Evolutionary conservation across 2,113 vertebrate genomes (phyloP).

Genomic region (Tyto alba): DNA sequence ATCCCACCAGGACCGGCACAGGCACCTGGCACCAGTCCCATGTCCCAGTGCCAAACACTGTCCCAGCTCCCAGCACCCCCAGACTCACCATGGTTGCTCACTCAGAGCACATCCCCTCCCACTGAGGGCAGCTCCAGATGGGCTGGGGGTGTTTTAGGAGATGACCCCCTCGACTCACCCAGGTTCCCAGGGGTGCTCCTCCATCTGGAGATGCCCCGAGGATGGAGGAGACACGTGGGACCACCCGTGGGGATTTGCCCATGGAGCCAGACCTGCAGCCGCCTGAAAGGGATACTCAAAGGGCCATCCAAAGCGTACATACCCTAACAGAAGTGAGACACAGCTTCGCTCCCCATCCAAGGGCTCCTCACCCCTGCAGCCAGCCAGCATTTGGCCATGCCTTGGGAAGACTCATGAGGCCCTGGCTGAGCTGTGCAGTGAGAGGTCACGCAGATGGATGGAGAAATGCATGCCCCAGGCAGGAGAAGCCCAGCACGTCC

Average conservation of each 20-base stretch:
- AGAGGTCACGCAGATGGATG: neutral
- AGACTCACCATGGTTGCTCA: neutral
- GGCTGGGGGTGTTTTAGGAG: neutral
- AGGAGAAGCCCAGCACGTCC: neutral
- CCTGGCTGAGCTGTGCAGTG: neutral
- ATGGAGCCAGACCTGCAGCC: neutral
- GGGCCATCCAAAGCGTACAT: fast-evolving
- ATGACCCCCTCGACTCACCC: neutral
- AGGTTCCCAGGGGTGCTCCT: neutral
- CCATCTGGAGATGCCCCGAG: neutral
- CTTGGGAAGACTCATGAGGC: neutral
- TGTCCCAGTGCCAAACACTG: neutral
- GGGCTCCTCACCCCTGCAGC: neutral
- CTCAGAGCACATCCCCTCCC: neutral
- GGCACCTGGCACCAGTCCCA: fast-evolving
- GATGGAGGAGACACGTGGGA: neutral
- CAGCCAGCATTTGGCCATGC: neutral
- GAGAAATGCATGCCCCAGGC: fast-evolving
- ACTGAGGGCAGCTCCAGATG: neutral
- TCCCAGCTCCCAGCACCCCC: neutral
- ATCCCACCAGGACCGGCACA: neutral
- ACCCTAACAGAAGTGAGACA: neutral
- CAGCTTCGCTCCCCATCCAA: neutral
- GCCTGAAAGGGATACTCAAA: neutral
- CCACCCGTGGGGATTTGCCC: neutral